Evolutionary conservation across 2,797 vertebrate species (phyloP).

Genomic region (Cyprinella venusta): DNA sequence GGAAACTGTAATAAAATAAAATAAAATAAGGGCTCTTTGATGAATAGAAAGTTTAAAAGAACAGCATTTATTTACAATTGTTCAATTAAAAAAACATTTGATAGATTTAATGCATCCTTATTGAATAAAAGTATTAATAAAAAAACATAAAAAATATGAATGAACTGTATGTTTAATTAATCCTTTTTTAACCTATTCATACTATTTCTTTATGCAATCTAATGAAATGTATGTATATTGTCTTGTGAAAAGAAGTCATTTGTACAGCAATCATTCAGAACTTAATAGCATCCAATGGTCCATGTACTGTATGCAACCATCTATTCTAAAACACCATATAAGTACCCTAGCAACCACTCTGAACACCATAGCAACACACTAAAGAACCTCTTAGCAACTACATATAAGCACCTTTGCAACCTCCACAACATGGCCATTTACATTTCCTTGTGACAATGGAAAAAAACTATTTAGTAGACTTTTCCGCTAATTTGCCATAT

Average conservation of each 20-base stretch:
- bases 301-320: not conserved
- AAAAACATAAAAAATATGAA: not conserved
- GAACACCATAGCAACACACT: constrained; percentile 1
- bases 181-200: not conserved
- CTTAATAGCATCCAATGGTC: not conserved
- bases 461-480: no score
- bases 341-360: not conserved
- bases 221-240: not conserved
- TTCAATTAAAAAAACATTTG: not conserved
- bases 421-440: not conserved
- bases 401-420: not conserved
- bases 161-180: not conserved
- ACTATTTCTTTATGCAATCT: not conserved
- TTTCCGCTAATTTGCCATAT: not conserved
- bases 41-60: no score
- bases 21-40: no score
- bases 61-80: no score
- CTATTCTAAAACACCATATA: not conserved
- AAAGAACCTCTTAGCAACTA: not conserved
- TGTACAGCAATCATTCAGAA: not conserved
- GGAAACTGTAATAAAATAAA: no score
- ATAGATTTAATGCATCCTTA: not conserved
- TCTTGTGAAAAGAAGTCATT: not conserved
- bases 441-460: not conserved
- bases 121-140: not conserved